These are phyloP conservation scores for Mercenaria mercenaria DNA, from an alignment of 1,140 invertebrate genomes.

Conservation along the genomic window DNA sequence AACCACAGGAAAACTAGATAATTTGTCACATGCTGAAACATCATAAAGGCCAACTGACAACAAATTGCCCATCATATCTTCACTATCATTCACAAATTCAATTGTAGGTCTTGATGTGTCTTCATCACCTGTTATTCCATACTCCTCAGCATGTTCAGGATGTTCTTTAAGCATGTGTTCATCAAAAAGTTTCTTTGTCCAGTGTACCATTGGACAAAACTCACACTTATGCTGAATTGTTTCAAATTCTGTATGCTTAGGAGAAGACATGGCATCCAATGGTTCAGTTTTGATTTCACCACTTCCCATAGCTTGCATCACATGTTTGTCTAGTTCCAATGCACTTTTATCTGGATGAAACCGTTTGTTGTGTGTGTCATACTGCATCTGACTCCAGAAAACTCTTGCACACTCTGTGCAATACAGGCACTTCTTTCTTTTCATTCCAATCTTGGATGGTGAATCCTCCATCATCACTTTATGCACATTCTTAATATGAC, in stretches of 20 bases:
- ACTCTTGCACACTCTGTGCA: slow-evolving; percentile 32
- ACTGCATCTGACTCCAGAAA: slow-evolving; percentile 39
- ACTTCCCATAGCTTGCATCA: slow-evolving; percentile 20
- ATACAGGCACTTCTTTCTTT: slow-evolving; percentile 48
- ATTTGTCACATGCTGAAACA: slow-evolving; percentile 40
- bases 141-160: slow-evolving; percentile 44
- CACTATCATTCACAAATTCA: slow-evolving; percentile 39
- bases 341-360: slow-evolving; percentile 36
- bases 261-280: neutral
- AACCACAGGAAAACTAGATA: slow-evolving; percentile 45
- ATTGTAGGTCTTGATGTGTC: neutral
- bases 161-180: slow-evolving; percentile 46
- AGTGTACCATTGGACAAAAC: slow-evolving; percentile 31
- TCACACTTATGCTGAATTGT: slow-evolving; percentile 46
- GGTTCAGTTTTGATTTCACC: slow-evolving; percentile 41
- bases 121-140: slow-evolving; percentile 17
- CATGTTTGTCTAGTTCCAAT: slow-evolving; percentile 48
- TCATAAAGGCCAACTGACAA: slow-evolving; percentile 27
- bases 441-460: neutral
- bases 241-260: neutral
- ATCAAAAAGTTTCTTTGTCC: slow-evolving; percentile 52
- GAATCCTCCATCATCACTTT: slow-evolving; percentile 14
- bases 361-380: neutral
- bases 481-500: slow-evolving; percentile 38
- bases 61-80: slow-evolving; percentile 44